Base-by-base conservation (phyloP, 1,140 invertebrate genomes). In the Aethina tumida region DNA sequence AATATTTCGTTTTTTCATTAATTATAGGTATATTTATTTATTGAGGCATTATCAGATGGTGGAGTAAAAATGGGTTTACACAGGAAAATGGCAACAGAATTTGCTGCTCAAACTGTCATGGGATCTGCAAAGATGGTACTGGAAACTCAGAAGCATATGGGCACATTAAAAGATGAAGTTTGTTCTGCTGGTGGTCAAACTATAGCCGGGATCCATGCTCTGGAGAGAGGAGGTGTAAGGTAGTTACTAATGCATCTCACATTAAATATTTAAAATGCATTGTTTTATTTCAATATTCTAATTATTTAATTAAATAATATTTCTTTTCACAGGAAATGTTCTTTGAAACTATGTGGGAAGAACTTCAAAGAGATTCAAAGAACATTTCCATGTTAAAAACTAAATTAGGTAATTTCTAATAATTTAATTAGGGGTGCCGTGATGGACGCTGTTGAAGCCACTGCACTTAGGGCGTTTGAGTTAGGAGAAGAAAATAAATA, bases 71-170 rank as follows among this genome's bases (percentile, higher is more conserved):
- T 89, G 70, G 93, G 93, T 16, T 71, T 96, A 4, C 86, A 91
- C 2, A 66, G 93, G 47, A 78, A 77, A 18, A 68, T 85, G 55
- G 82, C 93, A 0, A 67, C 75, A 2, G 76, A 79, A 62, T 76
- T 93, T 49, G 89, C 90, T 3, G 86, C 91, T 3, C 86, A 93
- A 64, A 84, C 79, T 14, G 59, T 84, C 13, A 58, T 88, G 39
- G 93, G 93, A 15, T 84, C 91, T 38, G 87, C 87, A n/a, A 79
- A 87, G 67, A 93, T 96, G 77, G 84, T 96, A 9, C 52, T 92
- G 7, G 68, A 89, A 45, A 78, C 77, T 12, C 78, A 75, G 4
- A 80, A 79, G 61, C 89, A 94, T 70, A 87, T 88, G 19, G 87
- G 78, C 1, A 69, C 77, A n/a, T 64, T 95, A 29, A 92, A 91